These are phyloP conservation scores for Zaprionus taronus DNA, from an alignment of 1,140 invertebrate species.

Conservation along the genomic window DNA sequence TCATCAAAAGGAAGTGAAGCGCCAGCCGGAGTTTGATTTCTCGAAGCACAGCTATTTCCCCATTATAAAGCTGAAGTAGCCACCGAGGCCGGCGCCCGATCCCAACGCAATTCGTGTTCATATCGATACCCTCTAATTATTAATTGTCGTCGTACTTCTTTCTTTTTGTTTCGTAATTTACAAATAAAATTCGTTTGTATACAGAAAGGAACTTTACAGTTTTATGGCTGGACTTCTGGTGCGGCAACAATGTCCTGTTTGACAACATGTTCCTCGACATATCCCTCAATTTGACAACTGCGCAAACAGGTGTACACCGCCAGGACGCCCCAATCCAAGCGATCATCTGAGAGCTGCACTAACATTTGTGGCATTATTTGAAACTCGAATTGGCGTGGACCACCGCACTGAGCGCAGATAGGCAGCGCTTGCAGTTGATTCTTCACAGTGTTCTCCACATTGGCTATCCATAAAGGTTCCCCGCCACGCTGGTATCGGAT, in stretches of 20 bases:
- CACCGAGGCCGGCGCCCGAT: neutral
- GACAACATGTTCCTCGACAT: constrained; percentile 92
- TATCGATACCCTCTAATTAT: constrained; percentile 19
- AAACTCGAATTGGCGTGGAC: constrained; percentile 94
- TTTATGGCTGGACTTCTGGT: constrained; percentile 22
- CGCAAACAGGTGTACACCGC: constrained; percentile 93
- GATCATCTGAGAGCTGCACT: constrained; percentile 89
- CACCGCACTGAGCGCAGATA: constrained; percentile 90
- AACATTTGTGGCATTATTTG: constrained; percentile 97
- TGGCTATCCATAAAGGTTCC: constrained; percentile 91
- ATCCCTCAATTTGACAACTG: constrained; percentile 88
- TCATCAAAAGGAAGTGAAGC: constrained; percentile 93
- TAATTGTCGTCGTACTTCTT: constrained; percentile 26
- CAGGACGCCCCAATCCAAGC: constrained; percentile 95
- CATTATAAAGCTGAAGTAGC: constrained; percentile 90
- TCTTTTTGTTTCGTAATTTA: constrained; percentile 55
- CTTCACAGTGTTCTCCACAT: constrained; percentile 84
- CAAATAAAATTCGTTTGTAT: constrained; percentile 65
- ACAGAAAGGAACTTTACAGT: constrained; percentile 10
- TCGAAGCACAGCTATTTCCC: constrained; percentile 95
- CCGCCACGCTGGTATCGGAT: constrained; percentile 92
- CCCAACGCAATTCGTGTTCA: constrained; percentile 22
- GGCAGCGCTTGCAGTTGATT: constrained; percentile 86
- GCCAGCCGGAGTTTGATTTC: constrained; percentile 96
- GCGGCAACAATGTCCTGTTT: constrained; percentile 92